These are phyloP conservation scores for Protosalanx chinensis DNA, from an alignment of 2,797 vertebrate genomes.

Conservation along the genomic window DNA sequence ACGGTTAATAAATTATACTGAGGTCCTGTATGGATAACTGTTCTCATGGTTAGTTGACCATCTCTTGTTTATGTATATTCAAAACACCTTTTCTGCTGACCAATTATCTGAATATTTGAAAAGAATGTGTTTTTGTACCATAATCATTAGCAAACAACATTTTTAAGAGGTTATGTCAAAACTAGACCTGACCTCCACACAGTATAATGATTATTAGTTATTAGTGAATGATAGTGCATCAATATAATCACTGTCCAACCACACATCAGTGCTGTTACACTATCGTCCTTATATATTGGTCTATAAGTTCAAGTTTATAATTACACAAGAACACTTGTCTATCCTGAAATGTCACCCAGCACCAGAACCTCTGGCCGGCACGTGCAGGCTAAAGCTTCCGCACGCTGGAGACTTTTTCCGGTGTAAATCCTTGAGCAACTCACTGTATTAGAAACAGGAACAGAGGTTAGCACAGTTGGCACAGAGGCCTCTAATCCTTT, in stretches of 20 bases:
- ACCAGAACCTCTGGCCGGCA: constrained; percentile 36
- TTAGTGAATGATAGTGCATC: neutral
- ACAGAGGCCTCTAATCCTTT: constrained; percentile 57
- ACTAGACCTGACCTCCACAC: neutral
- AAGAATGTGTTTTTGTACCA: constrained; percentile 17
- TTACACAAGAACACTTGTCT: constrained; percentile 15
- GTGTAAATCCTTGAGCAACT: constrained; percentile 66
- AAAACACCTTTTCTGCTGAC: constrained; percentile 43
- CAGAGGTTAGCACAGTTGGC: constrained; percentile 57
- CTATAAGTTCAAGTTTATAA: constrained; percentile 24
- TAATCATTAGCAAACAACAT: constrained; percentile 40
- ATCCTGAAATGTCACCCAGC: constrained; percentile 33
- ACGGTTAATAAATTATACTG: constrained; percentile 40
- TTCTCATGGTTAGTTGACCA: constrained; percentile 47
- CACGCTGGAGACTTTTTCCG: constrained; percentile 59
- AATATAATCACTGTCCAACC: neutral
- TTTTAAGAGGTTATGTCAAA: neutral
- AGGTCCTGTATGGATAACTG: constrained; percentile 34
- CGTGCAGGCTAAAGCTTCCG: constrained; percentile 60
- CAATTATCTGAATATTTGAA: constrained; percentile 4
- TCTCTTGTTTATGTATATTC: constrained; percentile 39
- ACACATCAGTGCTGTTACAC: neutral
- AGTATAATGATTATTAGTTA: neutral
- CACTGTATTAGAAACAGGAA: constrained; percentile 57
- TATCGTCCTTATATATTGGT: constrained; percentile 4